A percentile compares a stretch with the other conserved stretches of the same genome.
Evolutionary conservation across 2,113 vertebrate species (phyloP).

Genomic region (Campylomormyrus numenius): DNA sequence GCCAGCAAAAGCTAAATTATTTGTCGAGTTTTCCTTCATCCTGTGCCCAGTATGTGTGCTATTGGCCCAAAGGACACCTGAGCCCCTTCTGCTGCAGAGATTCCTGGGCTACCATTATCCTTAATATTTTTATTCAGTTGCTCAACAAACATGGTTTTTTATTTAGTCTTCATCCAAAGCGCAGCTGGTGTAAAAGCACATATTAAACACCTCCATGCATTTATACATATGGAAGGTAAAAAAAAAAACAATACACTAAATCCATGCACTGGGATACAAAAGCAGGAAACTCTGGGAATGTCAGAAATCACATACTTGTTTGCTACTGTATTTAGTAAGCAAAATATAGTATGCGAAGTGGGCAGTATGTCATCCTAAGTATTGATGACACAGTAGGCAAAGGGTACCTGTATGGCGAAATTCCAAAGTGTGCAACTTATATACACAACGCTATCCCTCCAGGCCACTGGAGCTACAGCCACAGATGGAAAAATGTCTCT

Average conservation of each 20-base stretch:
- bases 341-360: neutral
- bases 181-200: neutral
- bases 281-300: neutral
- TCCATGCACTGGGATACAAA: neutral
- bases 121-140: slow-evolving; percentile 2
- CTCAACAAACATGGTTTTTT: neutral
- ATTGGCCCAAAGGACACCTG: neutral
- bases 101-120: neutral
- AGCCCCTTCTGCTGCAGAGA: neutral
- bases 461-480: neutral
- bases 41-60: neutral
- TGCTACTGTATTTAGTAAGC: neutral
- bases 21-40: neutral
- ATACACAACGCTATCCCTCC: neutral
- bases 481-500: neutral
- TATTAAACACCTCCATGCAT: neutral
- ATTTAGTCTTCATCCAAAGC: neutral
- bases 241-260: neutral
- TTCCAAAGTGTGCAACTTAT: neutral
- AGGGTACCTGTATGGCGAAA: neutral
- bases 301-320: neutral
- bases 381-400: neutral
- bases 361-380: neutral
- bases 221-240: neutral
- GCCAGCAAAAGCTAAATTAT: neutral